Evolutionary conservation across 1,140 invertebrate genomes (phyloP).

Genomic region (Drosophila repleta): DNA sequence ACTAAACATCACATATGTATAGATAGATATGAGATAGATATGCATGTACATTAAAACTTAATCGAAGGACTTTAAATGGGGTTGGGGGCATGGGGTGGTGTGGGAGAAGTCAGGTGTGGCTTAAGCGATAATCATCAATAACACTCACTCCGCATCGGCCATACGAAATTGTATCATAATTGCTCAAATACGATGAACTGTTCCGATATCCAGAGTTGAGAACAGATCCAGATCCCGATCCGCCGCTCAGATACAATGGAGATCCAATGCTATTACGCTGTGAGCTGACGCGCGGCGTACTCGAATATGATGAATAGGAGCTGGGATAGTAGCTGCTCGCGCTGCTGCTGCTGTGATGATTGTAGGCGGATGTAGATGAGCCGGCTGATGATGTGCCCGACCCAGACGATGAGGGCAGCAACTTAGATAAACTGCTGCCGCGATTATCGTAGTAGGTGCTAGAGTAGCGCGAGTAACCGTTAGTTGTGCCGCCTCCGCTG

Average conservation of each 20-base stretch:
- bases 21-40: slow-evolving; percentile 7
- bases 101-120: slow-evolving; percentile 16
- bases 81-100: neutral
- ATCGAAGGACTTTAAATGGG: neutral
- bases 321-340: slow-evolving; percentile 65
- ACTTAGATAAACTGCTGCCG: slow-evolving; percentile 73
- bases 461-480: slow-evolving; percentile 67
- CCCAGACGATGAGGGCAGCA: slow-evolving; percentile 51
- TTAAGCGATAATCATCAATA: slow-evolving; percentile 30
- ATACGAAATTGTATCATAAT: slow-evolving; percentile 78
- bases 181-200: slow-evolving; percentile 67
- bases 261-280: slow-evolving; percentile 63
- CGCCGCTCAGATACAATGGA: slow-evolving; percentile 65
- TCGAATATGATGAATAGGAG: slow-evolving; percentile 58
- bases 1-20: slow-evolving; percentile 13
- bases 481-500: slow-evolving; percentile 45
- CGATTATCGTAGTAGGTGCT: slow-evolving; percentile 69
- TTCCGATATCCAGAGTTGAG: slow-evolving; percentile 64
- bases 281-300: slow-evolving; percentile 55
- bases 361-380: slow-evolving; percentile 50
- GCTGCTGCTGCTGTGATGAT: slow-evolving; percentile 42
- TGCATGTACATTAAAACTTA: slow-evolving; percentile 30
- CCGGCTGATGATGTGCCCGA: slow-evolving; percentile 19
- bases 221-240: slow-evolving; percentile 33
- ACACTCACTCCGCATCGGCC: slow-evolving; percentile 83